Conservation (phyloP, 2,888 invertebrate genomes). For the Thereva nobilitata region DNA sequence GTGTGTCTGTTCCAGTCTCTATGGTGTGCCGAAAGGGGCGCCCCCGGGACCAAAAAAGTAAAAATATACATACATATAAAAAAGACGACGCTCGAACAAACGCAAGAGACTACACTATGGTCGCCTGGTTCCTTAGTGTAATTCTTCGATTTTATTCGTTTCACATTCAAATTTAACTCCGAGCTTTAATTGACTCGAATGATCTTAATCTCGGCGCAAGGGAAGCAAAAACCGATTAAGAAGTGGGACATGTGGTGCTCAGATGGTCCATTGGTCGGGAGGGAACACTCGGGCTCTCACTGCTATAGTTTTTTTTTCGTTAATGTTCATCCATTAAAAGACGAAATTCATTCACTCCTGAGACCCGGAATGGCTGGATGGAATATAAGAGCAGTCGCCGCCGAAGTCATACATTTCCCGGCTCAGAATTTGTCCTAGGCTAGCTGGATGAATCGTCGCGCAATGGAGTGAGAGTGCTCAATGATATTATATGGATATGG, state of each 20-base stretch:
- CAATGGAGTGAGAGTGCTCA: slow-evolving; percentile 3
- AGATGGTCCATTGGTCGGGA: slow-evolving; percentile 19
- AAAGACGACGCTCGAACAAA: background rate
- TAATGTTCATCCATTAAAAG: background rate
- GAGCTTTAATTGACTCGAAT: slow-evolving; percentile 27
- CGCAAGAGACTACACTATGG: background rate
- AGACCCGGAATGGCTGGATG: too few species aligned
- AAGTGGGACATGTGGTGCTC: slow-evolving; percentile 24
- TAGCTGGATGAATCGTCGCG: background rate
- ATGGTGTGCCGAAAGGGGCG: too few species aligned
- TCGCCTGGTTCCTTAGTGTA: background rate
- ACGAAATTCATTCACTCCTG: slow-evolving; percentile 21
- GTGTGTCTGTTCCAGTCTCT: too few species aligned
- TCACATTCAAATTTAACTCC: slow-evolving; percentile 31
- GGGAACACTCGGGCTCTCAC: background rate
- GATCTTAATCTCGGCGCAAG: slow-evolving; percentile 27
- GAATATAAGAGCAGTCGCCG: slow-evolving; percentile 1
- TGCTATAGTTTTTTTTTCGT: slow-evolving; percentile 14
- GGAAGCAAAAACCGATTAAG: slow-evolving; percentile 13
- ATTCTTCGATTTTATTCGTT: slow-evolving; percentile 24
- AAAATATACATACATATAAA: too few species aligned
- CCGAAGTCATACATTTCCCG: slow-evolving; percentile 4
- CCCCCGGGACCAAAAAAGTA: too few species aligned
- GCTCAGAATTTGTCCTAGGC: slow-evolving; percentile 17
- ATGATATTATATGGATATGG: slow-evolving; percentile 24